Conservation (phyloP, 2,888 invertebrate genomes). For the Drosophila limbata region DNA sequence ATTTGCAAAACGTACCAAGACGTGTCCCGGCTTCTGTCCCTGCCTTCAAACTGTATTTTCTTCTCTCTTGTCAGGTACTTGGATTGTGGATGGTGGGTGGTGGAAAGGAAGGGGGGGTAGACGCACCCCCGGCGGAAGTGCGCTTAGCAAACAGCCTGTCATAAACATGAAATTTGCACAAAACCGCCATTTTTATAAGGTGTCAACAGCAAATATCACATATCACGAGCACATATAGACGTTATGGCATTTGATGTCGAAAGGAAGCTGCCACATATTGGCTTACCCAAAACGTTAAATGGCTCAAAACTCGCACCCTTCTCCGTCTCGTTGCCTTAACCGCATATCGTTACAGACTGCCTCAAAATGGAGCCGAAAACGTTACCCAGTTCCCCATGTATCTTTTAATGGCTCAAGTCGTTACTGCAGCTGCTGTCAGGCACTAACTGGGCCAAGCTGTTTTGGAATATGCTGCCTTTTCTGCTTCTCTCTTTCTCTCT, state of each 20-base stretch:
- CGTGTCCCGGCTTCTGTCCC: conserved; percentile 16
- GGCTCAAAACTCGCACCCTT: conserved; percentile 22
- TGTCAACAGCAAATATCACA: conserved; percentile 66
- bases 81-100: too few species aligned
- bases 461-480: conserved; percentile 13
- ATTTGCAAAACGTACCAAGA: conserved; percentile 36
- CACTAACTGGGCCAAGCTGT: conserved; percentile 57
- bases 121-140: conserved; percentile 40
- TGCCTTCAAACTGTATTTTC: conserved; percentile 9
- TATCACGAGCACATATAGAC: conserved; percentile 48
- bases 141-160: conserved; percentile 71
- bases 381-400: conserved; percentile 40
- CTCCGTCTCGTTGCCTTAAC: background rate
- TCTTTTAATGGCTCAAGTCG: conserved; percentile 80
- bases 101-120: too few species aligned
- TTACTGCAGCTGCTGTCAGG: conserved; percentile 74
- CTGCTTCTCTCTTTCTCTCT: conserved; percentile 8
- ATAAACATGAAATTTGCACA: conserved; percentile 82
- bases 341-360: conserved; percentile 66
- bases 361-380: conserved; percentile 9
- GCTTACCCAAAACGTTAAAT: conserved; percentile 69
- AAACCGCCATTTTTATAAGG: conserved; percentile 80
- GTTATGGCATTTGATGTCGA: conserved; percentile 69
- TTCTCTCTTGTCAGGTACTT: background rate
- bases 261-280: conserved; percentile 67